phyloP scores from a whole-genome alignment of 2,113 vertebrate species.

The Erythrolamprus reginae region DNA sequence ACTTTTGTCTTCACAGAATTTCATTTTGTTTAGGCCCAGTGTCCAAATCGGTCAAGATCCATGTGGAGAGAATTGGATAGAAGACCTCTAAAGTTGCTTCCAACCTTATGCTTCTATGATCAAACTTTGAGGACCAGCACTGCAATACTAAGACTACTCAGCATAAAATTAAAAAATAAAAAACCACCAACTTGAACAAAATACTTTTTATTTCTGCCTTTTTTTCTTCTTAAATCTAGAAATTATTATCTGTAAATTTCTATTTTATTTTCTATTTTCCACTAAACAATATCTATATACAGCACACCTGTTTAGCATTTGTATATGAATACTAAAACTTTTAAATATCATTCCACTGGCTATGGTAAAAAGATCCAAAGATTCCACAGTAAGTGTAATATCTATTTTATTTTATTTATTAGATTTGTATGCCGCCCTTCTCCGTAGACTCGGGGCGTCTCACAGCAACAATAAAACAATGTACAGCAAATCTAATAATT shows the following conservation, averaged over 20 bases:
- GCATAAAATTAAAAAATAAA: background rate
- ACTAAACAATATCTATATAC: background rate
- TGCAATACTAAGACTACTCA: background rate
- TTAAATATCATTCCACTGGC: background rate
- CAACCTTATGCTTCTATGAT: background rate
- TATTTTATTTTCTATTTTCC: background rate
- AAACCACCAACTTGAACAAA: background rate
- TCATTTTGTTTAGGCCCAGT: too few species aligned
- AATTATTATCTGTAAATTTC: background rate
- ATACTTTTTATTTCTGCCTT: background rate
- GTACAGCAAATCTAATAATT: too few species aligned
- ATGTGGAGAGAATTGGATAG: background rate
- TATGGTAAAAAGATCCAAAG: background rate
- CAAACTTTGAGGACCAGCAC: background rate
- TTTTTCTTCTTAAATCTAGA: background rate
- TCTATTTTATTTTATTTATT: too few species aligned
- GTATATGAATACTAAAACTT: background rate
- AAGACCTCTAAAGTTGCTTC: background rate
- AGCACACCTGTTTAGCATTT: background rate
- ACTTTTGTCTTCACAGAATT: too few species aligned
- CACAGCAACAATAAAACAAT: too few species aligned
- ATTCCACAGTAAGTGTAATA: background rate
- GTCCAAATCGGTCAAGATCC: too few species aligned
- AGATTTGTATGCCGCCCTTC: too few species aligned
- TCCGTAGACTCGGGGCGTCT: too few species aligned